These are phyloP conservation scores for Capra hircus DNA, from an alignment of 2,113 vertebrate species.

Conservation along the genomic window DNA sequence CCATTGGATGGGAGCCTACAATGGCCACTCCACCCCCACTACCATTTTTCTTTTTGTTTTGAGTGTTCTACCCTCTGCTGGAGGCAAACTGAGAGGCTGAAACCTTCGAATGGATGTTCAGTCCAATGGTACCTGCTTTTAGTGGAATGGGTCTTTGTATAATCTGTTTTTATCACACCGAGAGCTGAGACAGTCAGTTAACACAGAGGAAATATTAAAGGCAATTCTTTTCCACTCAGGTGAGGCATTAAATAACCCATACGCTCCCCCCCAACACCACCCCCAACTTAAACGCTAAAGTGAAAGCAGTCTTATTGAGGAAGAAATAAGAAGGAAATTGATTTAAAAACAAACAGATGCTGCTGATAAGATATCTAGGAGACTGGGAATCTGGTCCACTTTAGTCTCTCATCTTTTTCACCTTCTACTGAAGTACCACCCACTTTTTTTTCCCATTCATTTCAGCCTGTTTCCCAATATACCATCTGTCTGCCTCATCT, in stretches of 20 bases:
- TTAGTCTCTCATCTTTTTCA: slow-evolving; percentile 48
- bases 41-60: background rate
- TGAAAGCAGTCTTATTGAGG: slow-evolving; percentile 46
- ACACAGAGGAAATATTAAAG: slow-evolving; percentile 44
- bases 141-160: slow-evolving; percentile 13
- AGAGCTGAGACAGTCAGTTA: slow-evolving; percentile 60
- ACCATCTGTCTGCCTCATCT: slow-evolving; percentile 34
- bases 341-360: slow-evolving; percentile 67
- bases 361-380: slow-evolving; percentile 38
- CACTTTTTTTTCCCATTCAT: slow-evolving; percentile 46
- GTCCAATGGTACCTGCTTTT: slow-evolving; percentile 24
- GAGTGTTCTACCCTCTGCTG: background rate
- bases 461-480: slow-evolving; percentile 54
- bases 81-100: slow-evolving; percentile 39
- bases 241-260: slow-evolving; percentile 35
- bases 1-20: slow-evolving; percentile 14
- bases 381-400: slow-evolving; percentile 42
- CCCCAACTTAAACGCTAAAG: background rate
- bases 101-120: slow-evolving; percentile 34
- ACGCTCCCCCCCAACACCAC: accelerated
- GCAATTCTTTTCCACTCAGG: slow-evolving; percentile 63
- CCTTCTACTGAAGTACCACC: slow-evolving; percentile 54
- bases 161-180: slow-evolving; percentile 67
- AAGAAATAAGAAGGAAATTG: slow-evolving; percentile 62
- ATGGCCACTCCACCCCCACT: background rate